These are phyloP conservation scores for Portevinia maculata DNA, from an alignment of 2,888 invertebrate species.

Conservation along the genomic window DNA sequence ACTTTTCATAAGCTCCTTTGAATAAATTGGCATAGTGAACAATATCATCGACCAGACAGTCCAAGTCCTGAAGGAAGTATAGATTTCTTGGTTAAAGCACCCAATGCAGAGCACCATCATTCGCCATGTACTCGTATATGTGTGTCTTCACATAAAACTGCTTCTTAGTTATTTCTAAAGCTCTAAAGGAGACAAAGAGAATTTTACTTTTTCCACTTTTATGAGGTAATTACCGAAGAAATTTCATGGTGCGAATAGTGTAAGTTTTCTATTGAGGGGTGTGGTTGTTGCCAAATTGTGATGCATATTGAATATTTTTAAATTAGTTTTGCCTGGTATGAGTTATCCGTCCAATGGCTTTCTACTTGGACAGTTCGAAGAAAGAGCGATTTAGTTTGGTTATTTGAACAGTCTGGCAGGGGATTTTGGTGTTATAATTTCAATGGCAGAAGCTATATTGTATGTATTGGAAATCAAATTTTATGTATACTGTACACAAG, in stretches of 20 bases:
- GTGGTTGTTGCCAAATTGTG: conserved; percentile 32
- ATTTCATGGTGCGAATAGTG: background rate
- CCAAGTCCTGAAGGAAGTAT: conserved; percentile 23
- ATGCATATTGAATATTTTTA: conserved; percentile 46
- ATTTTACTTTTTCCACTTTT: conserved; percentile 40
- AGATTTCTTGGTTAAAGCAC: conserved; percentile 32
- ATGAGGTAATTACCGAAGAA: conserved; percentile 53
- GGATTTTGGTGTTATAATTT: background rate
- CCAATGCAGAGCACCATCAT: conserved; percentile 20
- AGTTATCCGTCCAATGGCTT: conserved; percentile 24
- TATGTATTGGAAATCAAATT: conserved; percentile 17
- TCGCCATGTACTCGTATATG: conserved; percentile 4
- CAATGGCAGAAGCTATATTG: background rate
- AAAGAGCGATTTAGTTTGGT: background rate
- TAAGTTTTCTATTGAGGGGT: conserved; percentile 10
- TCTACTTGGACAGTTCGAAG: conserved; percentile 6
- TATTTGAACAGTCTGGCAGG: background rate
- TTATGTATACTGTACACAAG: background rate
- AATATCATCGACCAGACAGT: conserved; percentile 24
- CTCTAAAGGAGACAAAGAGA: conserved; percentile 4
- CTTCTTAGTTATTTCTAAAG: conserved; percentile 38
- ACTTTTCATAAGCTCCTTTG: conserved; percentile 6
- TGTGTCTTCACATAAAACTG: conserved; percentile 4
- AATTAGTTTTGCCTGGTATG: conserved; percentile 44
- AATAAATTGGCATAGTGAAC: conserved; percentile 5